Percentiles rank a stretch among this genome's conserved stretches.
phyloP scores from a whole-genome alignment of 2,797 vertebrate genomes.

The Calcarius lapponicus region DNA sequence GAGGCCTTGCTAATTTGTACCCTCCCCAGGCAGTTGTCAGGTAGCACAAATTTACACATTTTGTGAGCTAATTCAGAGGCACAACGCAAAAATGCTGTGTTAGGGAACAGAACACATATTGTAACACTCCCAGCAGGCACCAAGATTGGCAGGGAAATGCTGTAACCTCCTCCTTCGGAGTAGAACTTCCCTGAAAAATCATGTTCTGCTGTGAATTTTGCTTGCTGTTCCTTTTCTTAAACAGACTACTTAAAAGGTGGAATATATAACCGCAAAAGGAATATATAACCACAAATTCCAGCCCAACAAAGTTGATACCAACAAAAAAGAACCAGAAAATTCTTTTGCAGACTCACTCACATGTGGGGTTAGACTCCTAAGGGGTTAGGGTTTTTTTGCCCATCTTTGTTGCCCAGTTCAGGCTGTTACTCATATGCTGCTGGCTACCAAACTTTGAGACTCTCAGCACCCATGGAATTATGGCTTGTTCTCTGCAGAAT shows the following conservation, averaged over 20 bases:
- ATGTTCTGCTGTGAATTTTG: not conserved
- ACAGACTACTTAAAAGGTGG: not conserved
- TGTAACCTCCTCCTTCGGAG: not conserved
- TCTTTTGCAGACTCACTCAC: not conserved
- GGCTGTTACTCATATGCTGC: conserved; percentile 24
- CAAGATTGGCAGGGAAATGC: not conserved
- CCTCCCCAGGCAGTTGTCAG: not conserved
- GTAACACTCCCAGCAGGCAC: not conserved
- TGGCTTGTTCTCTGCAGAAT: conserved; percentile 56
- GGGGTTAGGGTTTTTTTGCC: not conserved
- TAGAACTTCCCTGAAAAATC: not conserved
- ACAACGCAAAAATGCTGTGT: not conserved
- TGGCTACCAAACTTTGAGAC: conserved; percentile 61
- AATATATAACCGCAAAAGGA: not conserved
- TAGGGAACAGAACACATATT: not conserved
- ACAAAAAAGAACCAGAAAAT: not conserved
- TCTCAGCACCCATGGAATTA: conserved; percentile 54
- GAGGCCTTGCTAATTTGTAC: not conserved
- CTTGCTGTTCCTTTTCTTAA: not conserved
- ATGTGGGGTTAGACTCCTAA: not conserved
- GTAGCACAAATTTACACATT: not conserved
- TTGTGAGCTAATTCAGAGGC: not conserved
- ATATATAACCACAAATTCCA: too few relatives aligned
- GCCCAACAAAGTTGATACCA: not conserved
- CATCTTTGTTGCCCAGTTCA: conserved; percentile 6